Base-by-base conservation (phyloP, 2,797 vertebrate genomes). In the Pristis pectinata region DNA sequence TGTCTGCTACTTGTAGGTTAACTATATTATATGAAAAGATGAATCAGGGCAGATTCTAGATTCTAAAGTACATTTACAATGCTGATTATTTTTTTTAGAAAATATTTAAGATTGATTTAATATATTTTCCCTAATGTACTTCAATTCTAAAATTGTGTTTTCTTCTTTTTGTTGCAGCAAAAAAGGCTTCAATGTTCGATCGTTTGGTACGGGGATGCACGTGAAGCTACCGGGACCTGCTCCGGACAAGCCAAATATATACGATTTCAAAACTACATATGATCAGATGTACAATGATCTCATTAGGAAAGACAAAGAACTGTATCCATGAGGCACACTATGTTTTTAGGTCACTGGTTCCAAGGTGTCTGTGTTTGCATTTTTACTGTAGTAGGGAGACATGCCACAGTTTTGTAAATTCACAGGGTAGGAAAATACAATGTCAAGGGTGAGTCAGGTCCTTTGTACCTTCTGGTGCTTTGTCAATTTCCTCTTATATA, bases 241-340 rank as follows among this genome's bases (percentile, higher is more conserved):
- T 74, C 99, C 99, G 70, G 99, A 99, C 98, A 99, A 99, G 97
- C 99, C 99, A 64, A 99, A 99, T 97, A 98, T 99, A 96, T 99
- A 99, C 94, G 99, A 99, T 98, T 99, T 99, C 98, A 99, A 99
- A 98, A 99, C 99, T 70, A 98, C 99, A 96, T 99, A 99, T 97
- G 98, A 99, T 97, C 98, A 99, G 98, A 99, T 99, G 99, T 99
- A 99, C 98, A 99, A 98, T 98, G 99, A 99, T 96, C 98, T 99
- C 96, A 98, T 99, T 97, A 99, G 98, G 97, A 99, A 99, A 97
- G 99, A 99, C 98, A 99, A 99, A 98, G 99, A 99, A 98, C 98
- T 99, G 99, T 99, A 99, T 99, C 99, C 99, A 98, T 95, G 95
- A 95, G 96, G 96, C 96, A 95, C 94, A 95, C 96, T 95, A 95